Evolutionary conservation across 2,888 invertebrate species (phyloP).

Genomic region (Acanthopleura granulata): DNA sequence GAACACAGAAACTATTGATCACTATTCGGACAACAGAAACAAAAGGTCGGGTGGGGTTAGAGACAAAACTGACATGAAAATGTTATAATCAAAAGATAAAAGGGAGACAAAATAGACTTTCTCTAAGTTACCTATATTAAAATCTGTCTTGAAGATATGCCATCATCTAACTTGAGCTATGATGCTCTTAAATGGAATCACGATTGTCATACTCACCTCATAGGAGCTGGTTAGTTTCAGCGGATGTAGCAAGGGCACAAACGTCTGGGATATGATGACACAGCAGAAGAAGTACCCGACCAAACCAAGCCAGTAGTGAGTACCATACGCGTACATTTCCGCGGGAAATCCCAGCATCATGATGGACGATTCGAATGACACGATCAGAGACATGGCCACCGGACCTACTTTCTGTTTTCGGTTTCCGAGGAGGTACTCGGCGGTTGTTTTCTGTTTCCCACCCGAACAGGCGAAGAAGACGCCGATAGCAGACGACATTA

Average conservation of each 20-base stretch:
- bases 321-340: slow-evolving; percentile 16
- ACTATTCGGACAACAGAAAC: no score
- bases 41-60: no score
- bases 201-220: slow-evolving; percentile 4
- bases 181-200: no score
- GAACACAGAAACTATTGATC: background rate
- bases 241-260: background rate
- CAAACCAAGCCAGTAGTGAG: background rate
- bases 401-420: background rate
- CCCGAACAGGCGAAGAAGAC: slow-evolving; percentile 15
- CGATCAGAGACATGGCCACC: slow-evolving; percentile 18
- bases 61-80: no score
- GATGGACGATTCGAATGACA: slow-evolving; percentile 19
- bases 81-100: no score
- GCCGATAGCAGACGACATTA: background rate
- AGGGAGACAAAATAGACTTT: no score
- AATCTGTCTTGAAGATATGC: no score
- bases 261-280: slow-evolving; percentile 2
- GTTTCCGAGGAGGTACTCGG: slow-evolving; percentile 17
- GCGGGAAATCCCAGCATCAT: slow-evolving; percentile 11
- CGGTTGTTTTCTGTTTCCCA: slow-evolving; percentile 13
- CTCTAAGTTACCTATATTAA: no score
- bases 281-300: background rate
- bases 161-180: no score
- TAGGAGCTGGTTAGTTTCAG: slow-evolving; percentile 13